Base-by-base conservation (phyloP, 2,888 invertebrate genomes). In the Helobdella robusta region DNA sequence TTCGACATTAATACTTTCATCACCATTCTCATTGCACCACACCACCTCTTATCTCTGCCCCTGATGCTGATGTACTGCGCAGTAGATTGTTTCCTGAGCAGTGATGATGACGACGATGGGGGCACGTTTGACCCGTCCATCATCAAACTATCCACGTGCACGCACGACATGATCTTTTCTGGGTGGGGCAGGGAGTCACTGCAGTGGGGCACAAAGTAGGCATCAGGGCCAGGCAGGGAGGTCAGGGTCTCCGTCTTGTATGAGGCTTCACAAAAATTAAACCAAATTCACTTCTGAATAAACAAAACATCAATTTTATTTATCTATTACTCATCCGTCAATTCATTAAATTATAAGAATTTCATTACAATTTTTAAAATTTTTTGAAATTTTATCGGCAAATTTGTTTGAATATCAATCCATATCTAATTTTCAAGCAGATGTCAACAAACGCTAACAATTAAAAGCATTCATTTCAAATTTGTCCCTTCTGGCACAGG, bases 151-250 rank as follows among this genome's bases (percentile, higher is more conserved):
- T 69, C 68, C 59, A 69, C 64, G 40, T 68, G 71, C 66, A 70
- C 68, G 66, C 70, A 70, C n/a, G 70, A 70, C 40, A 70, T 68
- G 32, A 68, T 66, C 2, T 69, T 67, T 20, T 63, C 67, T 0
- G 62, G 25, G 8, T 32, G 62, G 30, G 28, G 30, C 15, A 46
- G 46, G 28, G 50, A 36, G n/a, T 64, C 61, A 34, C 59, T 64
- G 35, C 40, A 35, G 5, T 20, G 58, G 11, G 61, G 35, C 18
- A 56, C 35, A 20, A 18, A 54, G 60, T 3, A 44, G 25, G 8
- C 52, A 52, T 61, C 61, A 0, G 54, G 23, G 5, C 52, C 56
- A 5, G 64, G 56, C 23, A 64, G 56, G 3, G 64, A 64, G 15
- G 36, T n/a, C 32, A 52, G 34, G 23, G 52, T 63, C 6, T 48